Evolutionary conservation across 1,140 invertebrate genomes (phyloP).

Genomic region (Bilobella aurantiaca): DNA sequence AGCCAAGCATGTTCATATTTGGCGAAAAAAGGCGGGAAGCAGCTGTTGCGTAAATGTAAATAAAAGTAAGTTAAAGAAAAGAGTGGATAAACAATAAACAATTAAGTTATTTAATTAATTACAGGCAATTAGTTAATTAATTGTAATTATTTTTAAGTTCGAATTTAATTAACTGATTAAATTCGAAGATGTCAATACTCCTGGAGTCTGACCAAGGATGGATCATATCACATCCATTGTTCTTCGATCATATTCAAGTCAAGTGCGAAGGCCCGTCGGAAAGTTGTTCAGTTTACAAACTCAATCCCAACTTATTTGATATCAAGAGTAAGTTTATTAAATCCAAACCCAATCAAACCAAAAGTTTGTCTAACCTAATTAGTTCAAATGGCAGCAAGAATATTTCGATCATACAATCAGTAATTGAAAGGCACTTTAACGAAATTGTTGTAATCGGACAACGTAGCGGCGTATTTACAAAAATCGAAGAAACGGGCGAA

Average conservation of each 20-base stretch:
- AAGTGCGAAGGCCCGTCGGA: background rate
- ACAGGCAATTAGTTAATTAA: too few species aligned
- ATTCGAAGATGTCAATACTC: conserved; percentile 22
- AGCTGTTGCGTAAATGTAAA: too few species aligned
- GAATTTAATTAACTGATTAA: background rate
- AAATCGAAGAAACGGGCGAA: background rate
- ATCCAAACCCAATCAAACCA: background rate
- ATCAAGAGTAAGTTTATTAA: conserved; percentile 12
- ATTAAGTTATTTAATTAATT: too few species aligned
- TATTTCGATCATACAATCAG: too few species aligned
- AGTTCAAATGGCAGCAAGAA: too few species aligned
- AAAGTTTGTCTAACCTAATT: background rate
- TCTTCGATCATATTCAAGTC: conserved; percentile 16
- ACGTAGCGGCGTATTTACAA: background rate
- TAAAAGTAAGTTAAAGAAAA: too few species aligned
- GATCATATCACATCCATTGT: conserved; percentile 25
- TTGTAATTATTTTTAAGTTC: too few species aligned
- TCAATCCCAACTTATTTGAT: conserved; percentile 23
- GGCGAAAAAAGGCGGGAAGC: too few species aligned
- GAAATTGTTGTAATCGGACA: background rate
- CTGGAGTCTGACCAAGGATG: conserved; percentile 13
- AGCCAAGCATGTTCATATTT: too few species aligned
- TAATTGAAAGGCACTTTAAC: background rate
- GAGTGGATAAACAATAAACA: too few species aligned
- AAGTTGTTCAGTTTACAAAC: background rate